Evolutionary conservation across 2,113 vertebrate species (phyloP).

Genomic region (Tautogolabrus adspersus): DNA sequence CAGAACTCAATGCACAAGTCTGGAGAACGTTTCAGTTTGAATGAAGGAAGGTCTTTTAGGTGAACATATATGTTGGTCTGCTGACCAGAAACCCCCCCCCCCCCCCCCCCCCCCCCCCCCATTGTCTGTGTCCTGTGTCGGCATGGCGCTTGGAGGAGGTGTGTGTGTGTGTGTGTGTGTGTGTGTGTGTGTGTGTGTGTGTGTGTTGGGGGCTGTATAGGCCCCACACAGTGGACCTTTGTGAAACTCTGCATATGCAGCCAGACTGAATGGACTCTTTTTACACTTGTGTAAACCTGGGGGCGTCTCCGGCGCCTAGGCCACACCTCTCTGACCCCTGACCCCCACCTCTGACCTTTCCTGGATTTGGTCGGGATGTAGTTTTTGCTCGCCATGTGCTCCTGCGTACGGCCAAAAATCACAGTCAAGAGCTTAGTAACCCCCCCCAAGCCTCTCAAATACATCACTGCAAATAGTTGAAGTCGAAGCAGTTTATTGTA

Average conservation of each 20-base stretch:
- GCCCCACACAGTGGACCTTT: slow-evolving; percentile 83
- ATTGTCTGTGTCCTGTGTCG: slow-evolving; percentile 71
- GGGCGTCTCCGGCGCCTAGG: slow-evolving; percentile 74
- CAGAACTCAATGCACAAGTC: background rate
- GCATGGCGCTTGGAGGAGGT: slow-evolving; percentile 54
- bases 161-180: slow-evolving; percentile 54
- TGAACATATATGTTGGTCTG: slow-evolving; percentile 62
- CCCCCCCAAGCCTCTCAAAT: background rate
- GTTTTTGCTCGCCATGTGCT: slow-evolving; percentile 70
- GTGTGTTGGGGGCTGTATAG: slow-evolving; percentile 45
- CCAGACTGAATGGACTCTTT: slow-evolving; percentile 84
- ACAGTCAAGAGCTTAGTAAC: slow-evolving; percentile 38
- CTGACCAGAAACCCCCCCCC: slow-evolving; percentile 54
- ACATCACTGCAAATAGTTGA: background rate
- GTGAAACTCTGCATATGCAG: slow-evolving; percentile 79
- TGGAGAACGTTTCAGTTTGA: slow-evolving; percentile 12
- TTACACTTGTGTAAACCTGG: slow-evolving; percentile 86
- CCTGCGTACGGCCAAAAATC: slow-evolving; percentile 38
- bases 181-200: slow-evolving; percentile 46
- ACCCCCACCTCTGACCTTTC: slow-evolving; percentile 83
- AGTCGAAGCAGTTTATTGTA: background rate
- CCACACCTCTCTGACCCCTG: slow-evolving; percentile 78
- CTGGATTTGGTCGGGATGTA: slow-evolving; percentile 79
- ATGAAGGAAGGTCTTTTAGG: slow-evolving; percentile 51
- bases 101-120: background rate